phyloP scores from a whole-genome alignment of 2,888 invertebrate genomes.

The Hirtodrosophila confusa region DNA sequence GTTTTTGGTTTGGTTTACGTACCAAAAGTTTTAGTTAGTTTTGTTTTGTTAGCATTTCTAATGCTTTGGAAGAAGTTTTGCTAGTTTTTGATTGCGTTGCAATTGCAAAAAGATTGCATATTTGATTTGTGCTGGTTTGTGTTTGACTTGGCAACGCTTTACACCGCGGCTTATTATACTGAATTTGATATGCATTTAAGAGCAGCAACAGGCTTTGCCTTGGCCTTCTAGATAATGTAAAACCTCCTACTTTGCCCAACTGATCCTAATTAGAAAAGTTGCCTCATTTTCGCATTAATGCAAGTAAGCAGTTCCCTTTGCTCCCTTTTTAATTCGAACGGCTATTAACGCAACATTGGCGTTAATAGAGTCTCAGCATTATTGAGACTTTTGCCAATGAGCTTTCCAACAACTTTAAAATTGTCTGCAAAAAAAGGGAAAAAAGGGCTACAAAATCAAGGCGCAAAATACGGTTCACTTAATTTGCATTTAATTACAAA shows the following conservation, averaged over 20 bases:
- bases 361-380: constrained; percentile 60
- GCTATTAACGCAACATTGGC: constrained; percentile 65
- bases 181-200: constrained; percentile 50
- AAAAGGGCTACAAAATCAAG: constrained; percentile 55
- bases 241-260: constrained; percentile 11
- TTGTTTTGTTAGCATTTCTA: constrained; percentile 58
- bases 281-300: constrained; percentile 38
- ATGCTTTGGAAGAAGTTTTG: constrained; percentile 54
- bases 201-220: constrained; percentile 27
- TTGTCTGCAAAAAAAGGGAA: constrained; percentile 46
- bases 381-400: constrained; percentile 62
- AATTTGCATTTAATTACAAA: constrained; percentile 78
- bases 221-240: constrained; percentile 12
- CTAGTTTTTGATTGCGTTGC: constrained; percentile 52
- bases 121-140: constrained; percentile 57
- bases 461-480: constrained; percentile 66
- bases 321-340: constrained; percentile 14
- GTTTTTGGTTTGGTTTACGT: constrained; percentile 42
- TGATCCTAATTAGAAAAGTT: constrained; percentile 74
- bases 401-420: constrained; percentile 56
- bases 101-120: constrained; percentile 57
- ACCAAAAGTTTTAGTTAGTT: constrained; percentile 51
- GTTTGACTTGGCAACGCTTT: constrained; percentile 50
- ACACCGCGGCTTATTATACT: constrained; percentile 40
- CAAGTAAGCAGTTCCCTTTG: constrained; percentile 14